phyloP scores from a whole-genome alignment of 2,888 invertebrate genomes.

The Habrosyne pyritoides region DNA sequence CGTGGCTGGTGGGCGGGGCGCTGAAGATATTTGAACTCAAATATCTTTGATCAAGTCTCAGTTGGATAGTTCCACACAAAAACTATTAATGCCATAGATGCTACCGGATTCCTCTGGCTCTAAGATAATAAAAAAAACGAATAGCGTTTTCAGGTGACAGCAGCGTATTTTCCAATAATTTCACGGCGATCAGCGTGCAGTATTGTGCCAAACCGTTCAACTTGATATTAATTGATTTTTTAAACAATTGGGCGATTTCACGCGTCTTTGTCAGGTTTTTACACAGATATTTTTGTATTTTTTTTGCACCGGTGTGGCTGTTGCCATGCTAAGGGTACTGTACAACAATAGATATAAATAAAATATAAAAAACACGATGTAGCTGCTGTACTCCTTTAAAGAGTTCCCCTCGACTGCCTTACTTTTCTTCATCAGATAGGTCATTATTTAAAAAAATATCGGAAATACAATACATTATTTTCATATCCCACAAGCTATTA shows the following conservation, averaged over 20 bases:
- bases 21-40: no score
- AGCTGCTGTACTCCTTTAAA: no score
- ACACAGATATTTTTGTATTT: not conserved
- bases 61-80: no score
- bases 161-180: conserved; percentile 9
- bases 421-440: no score
- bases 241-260: not conserved
- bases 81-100: not conserved
- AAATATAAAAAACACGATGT: no score
- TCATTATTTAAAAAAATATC: no score
- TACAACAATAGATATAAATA: not conserved
- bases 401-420: no score
- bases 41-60: no score
- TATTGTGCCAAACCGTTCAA: not conserved
- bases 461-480: no score
- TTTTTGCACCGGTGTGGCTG: not conserved
- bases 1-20: no score
- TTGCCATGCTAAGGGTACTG: not conserved
- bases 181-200: not conserved
- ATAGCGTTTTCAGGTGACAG: not conserved
- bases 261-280: not conserved
- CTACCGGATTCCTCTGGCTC: not conserved
- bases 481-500: no score
- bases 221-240: not conserved
- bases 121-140: not conserved